Base-by-base conservation (phyloP, 2,113 vertebrate species). In the Heterochromis multidens region DNA sequence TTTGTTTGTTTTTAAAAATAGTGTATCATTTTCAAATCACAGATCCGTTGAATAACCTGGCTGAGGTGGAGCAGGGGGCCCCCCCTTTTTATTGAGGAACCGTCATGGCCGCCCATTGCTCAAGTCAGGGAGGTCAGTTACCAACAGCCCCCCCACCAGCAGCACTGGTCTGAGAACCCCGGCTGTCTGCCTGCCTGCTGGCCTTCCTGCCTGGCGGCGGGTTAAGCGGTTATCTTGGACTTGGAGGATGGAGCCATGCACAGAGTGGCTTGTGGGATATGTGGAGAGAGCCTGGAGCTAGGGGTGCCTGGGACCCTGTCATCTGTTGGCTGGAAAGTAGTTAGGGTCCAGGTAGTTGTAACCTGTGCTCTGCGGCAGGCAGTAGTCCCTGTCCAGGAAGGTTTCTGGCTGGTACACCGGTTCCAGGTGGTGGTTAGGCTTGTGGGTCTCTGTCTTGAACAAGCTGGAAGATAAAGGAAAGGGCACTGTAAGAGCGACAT, bases 331-430 rank as follows among this genome's bases (percentile, higher is more conserved):
- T 87, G 99, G 98, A 95, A 98, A 99, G 97, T 99, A 99, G 97
- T 99, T 99, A 87, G 99, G 99, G 96, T 99, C 99, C 97, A 99
- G 97, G 95, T 99, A 99, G 97, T 98, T 99, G 96, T 99, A 99
- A 95, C 97, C 97, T 81, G 97, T 94, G 95, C 95, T 96, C 94
- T 97, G 98, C 5, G 98, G 97, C 97, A 99, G 96, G 94, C 98
- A 98, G 97, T 99, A 99, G 97, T 99, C 99, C 96, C 98, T 97
- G 97, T 99, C 99, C 96, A 99, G 97, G 93, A 99, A 98, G 81
- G 97, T 97, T 89, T 99, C 97, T 70, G 96, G 90, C 95, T 97
- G 97, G 94, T 97, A 97, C 89, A 99, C 95, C 59, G 99, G 97
- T 83, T 99, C 98, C 96, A 99, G 93, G 82, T 96, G 97, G 94